Evolutionary conservation across 2,113 vertebrate species (phyloP).

Genomic region (Odontesthes bonariensis): DNA sequence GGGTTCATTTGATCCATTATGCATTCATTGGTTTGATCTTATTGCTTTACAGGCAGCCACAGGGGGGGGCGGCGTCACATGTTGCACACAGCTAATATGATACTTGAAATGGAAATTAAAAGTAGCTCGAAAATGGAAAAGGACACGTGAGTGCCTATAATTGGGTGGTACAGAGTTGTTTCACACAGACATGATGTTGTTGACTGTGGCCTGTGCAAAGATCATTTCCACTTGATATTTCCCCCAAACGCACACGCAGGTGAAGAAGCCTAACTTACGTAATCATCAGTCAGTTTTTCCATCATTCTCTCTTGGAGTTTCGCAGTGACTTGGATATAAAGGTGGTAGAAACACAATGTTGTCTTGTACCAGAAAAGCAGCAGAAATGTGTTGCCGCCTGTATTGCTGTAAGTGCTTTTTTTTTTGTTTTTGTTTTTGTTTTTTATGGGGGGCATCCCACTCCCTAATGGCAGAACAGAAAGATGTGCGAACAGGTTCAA

Average conservation of each 20-base stretch:
- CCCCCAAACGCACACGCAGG: neutral
- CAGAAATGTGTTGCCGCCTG: slow-evolving; percentile 6
- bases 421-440: slow-evolving; percentile 34
- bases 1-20: slow-evolving; percentile 61
- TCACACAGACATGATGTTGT: slow-evolving; percentile 29
- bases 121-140: slow-evolving; percentile 23
- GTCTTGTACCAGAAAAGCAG: neutral
- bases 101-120: slow-evolving; percentile 39
- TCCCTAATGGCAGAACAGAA: slow-evolving; percentile 14
- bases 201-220: slow-evolving; percentile 4
- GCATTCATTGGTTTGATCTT: slow-evolving; percentile 53
- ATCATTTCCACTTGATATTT: slow-evolving; percentile 1
- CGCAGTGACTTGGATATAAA: neutral
- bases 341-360: slow-evolving; percentile 1
- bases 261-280: neutral
- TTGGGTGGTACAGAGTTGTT: slow-evolving; percentile 44
- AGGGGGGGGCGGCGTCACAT: slow-evolving; percentile 31
- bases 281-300: neutral
- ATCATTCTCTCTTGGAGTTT: slow-evolving; percentile 1
- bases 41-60: slow-evolving; percentile 42
- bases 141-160: slow-evolving; percentile 33
- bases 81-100: slow-evolving; percentile 8
- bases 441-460: slow-evolving; percentile 8
- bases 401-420: slow-evolving; percentile 22
- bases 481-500: slow-evolving; percentile 28